Base-by-base conservation (phyloP, 2,888 invertebrate species). In the Drosophila greeni region DNA sequence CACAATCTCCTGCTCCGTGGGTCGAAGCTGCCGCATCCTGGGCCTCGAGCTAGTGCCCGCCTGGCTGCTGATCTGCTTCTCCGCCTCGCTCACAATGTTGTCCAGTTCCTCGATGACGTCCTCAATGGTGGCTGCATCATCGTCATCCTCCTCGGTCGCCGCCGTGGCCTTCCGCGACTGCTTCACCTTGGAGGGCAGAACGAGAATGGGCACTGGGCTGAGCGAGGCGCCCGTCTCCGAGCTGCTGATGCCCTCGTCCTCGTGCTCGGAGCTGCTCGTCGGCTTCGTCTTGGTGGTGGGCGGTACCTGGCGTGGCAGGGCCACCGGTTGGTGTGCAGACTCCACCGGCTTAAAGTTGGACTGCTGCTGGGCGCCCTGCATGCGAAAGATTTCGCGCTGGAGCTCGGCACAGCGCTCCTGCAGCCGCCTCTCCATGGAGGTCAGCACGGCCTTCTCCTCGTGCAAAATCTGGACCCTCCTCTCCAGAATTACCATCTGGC, bases 241-340 rank as follows among this genome's bases (percentile, higher is more conserved):
- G 9, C 95, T 95, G 82, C 95, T 95, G 74, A 96, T 96, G 7
- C 95, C 95, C 90, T 95, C 95, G 84, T 95, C 95, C 89, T 95
- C 95, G 37, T 94, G 94, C 73, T 95, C 94, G 7, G 94, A 94
- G 40, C 93, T 93, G 82, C 91, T 92, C 45, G 85, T 86, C 45
- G 87, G 87, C 61, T 82, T 86, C 5, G 70, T 34, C 36, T 81
- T 71, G 0, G 60, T 23, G 0, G 47, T 47, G 6, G 88, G 88
- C 6, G 88, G 86, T 36, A 89, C 87, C 60, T 87, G 87, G 1
- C 89, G 86, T 0, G 89, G 89, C 54, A 89, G 59, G 0, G 87
- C 86, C 3, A 89, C 75, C 0, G 88, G 87, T 40, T 86, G 84
- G 40, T 84, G 79, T 26, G 88, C 85, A 23, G 88, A 84, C 31